Percentiles rank a stretch among this genome's conserved stretches.
These are phyloP conservation scores for Smittia aterrima DNA, from an alignment of 2,888 invertebrate genomes.

Conservation along the genomic window DNA sequence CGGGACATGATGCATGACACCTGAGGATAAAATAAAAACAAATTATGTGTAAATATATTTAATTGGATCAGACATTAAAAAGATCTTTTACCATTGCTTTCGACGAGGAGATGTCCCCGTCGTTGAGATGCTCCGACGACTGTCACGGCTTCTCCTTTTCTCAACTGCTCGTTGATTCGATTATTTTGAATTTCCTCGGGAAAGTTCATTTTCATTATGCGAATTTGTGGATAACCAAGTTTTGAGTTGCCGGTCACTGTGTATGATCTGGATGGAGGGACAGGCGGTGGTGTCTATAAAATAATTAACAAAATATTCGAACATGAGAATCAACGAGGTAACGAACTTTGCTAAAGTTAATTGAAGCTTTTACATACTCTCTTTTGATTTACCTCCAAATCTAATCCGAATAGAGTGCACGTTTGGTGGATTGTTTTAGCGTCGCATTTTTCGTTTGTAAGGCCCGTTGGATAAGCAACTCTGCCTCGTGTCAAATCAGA, in stretches of 20 bases:
- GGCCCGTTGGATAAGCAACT: conserved; percentile 65
- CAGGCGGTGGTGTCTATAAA: conserved; percentile 76
- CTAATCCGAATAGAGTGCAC: conserved; percentile 84
- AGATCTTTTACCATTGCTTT: conserved; percentile 62
- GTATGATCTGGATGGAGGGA: conserved; percentile 87
- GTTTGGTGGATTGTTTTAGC: conserved; percentile 86
- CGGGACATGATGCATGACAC: conserved; percentile 69
- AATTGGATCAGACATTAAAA: not conserved
- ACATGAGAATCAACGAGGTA: conserved; percentile 23
- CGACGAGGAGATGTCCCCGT: conserved; percentile 84
- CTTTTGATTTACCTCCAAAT: conserved; percentile 62
- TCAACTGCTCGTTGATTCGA: conserved; percentile 55
- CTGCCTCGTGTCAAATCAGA: conserved; percentile 30
- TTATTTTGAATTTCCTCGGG: conserved; percentile 58
- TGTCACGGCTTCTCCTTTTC: conserved; percentile 82
- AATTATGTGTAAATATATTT: not conserved
- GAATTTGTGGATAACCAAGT: conserved; percentile 87
- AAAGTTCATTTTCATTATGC: conserved; percentile 87
- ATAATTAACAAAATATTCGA: conserved; percentile 39
- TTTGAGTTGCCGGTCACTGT: conserved; percentile 88
- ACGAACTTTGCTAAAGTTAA: not conserved
- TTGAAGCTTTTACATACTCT: not conserved
- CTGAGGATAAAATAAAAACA: conserved; percentile 46
- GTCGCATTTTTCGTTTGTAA: conserved; percentile 81
- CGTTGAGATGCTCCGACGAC: conserved; percentile 84